Evolutionary conservation across 2,888 invertebrate genomes (phyloP), one percentile per base, ranked within the genome.

Genomic region (Sceliomorpha sp.): DNA sequence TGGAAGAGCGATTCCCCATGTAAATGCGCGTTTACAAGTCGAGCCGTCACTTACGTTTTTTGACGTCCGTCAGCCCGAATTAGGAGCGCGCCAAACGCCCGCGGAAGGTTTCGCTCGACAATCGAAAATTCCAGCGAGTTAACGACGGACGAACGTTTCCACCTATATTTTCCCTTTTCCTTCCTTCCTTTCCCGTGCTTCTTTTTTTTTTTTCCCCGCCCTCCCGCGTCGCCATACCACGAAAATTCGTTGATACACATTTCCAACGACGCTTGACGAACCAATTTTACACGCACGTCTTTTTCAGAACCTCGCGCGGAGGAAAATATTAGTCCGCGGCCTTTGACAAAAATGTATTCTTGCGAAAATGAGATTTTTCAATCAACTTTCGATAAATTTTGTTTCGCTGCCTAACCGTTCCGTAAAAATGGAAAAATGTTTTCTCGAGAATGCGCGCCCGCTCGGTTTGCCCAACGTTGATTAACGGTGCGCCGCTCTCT

Each of bases 301-400:
- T 31, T 67, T 55, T 67, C 55, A 67, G 67, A 60, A 48, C 42
- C 59, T 59, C 60, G 53, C 27, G 13, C 26, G 31, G 20, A 39
- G 34, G 42, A 32, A 8, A 10, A 32, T 32, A 15, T 7, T 12
- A 6, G 15, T 13, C 6, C 15, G 12, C 8, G 5, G 44, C 45
- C 56, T 56, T 68, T 68, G 62, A 68, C 60, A 51, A 62, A 60
- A 51, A n/a, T 44, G 53, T 48, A 44, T 67, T 50, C 59, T 67
- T 67, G 67, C 55, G n/a, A 63, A 69, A 69, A 56, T 62, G 56
- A 62, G 44, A 69, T 69, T 69, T 69, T 63, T 58, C 69, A 69
- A 69, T 69, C 63, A 63, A 69, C 62, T 63, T 62, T 67, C 59
- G 63, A 59, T 63, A 62, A 62, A 62, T 62, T 69, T 62, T 40